Percentiles rank a stretch among this genome's conserved stretches.
These are phyloP conservation scores for Mizuhopecten yessoensis DNA, from an alignment of 1,140 invertebrate genomes.

Conservation along the genomic window DNA sequence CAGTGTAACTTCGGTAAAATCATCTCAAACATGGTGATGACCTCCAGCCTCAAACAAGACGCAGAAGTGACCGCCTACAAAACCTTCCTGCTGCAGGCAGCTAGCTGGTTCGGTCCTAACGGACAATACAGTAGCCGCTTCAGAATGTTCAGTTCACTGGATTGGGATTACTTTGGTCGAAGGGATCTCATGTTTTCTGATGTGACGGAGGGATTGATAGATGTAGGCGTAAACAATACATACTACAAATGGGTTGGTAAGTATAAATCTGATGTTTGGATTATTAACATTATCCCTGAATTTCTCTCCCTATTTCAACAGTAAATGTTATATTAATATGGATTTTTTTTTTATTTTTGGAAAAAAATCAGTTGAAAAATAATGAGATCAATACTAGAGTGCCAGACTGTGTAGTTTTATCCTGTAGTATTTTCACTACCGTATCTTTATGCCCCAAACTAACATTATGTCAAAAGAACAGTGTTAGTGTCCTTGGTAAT, in stretches of 20 bases:
- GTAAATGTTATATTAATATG: too few species aligned
- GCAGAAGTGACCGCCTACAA: conserved; percentile 70
- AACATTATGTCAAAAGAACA: too few species aligned
- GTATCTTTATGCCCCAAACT: too few species aligned
- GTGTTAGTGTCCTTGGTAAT: too few species aligned
- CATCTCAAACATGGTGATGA: conserved; percentile 91
- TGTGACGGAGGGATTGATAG: conserved; percentile 76
- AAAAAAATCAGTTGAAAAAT: too few species aligned
- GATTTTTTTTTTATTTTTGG: too few species aligned
- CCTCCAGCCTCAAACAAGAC: conserved; percentile 69
- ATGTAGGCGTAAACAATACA: conserved; percentile 74
- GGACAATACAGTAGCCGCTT: conserved; percentile 67
- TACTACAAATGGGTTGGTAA: conserved; percentile 82
- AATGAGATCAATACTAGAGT: too few species aligned
- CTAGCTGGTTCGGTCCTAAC: conserved; percentile 68
- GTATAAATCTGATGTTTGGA: too few species aligned
- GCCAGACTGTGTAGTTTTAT: too few species aligned
- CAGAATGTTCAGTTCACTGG: conserved; percentile 70
- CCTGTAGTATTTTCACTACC: too few species aligned
- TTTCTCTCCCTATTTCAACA: too few species aligned
- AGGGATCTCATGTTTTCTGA: conserved; percentile 82
- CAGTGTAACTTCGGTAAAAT: conserved; percentile 87
- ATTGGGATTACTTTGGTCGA: conserved; percentile 61
- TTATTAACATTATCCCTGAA: too few species aligned
- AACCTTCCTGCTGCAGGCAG: conserved; percentile 69